Base-by-base conservation (phyloP, 2,113 vertebrate species). In the Halichoeres trimaculatus region DNA sequence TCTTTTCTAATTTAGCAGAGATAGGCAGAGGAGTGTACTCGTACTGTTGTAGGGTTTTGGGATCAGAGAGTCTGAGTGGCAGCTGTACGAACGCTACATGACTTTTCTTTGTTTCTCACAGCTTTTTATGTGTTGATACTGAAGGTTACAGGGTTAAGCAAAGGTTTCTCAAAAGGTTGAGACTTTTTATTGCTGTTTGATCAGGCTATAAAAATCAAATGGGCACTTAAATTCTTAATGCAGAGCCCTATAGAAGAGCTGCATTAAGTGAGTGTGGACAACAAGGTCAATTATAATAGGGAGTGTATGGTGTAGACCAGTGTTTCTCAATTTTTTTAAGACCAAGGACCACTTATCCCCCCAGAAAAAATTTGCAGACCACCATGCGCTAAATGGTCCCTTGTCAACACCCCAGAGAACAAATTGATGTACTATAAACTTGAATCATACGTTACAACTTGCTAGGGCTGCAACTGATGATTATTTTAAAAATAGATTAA, bases 1-100 rank as follows among this genome's bases (percentile, higher is more conserved):
- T 85, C 64, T 71, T 51, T 77, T 83, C 60, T 81, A 63, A 73
- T 83, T 43, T 55, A 60, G 19, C 13, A 8, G 38, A 70, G 76
- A 67, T 23, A 3, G 45, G 22, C 50, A n/a, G 34, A 57, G 76
- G 71, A 70, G 68, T 71, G 54, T 56, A 16, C 38, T 34, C 20
- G 48, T 47, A 54, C 58, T 48, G 43, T 20, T 57, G 19, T 45
- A 58, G 16, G 60, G 52, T 61, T 55, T 54, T 45, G 23, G 48
- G 38, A 70, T 78, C 58, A 63, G 9, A 66, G 34, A 62, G 50
- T 26, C 62, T 67, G 64, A 81, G 60, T 53, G 77, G 56, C 71
- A 60, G 63, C 23, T 10, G 22, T 14, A 20, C 22, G 22, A 47
- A 58, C 13, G 41, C 53, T 61, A 12, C 38, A 54, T 5, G 41